These are phyloP conservation scores for Tuberolachnus salignus DNA, from an alignment of 2,888 invertebrate species.

Conservation along the genomic window DNA sequence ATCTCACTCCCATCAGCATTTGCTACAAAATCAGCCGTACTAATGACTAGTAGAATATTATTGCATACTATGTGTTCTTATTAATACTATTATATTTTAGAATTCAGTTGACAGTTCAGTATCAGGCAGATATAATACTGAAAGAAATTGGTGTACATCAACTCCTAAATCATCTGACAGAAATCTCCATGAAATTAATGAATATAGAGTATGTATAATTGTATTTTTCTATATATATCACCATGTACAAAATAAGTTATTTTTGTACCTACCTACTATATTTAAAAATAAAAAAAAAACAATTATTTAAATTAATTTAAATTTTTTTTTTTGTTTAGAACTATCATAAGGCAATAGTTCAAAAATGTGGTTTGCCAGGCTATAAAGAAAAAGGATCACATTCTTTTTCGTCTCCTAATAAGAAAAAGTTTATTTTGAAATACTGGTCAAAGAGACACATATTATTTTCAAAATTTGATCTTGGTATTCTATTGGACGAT, in stretches of 20 bases:
- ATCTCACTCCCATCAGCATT: too few species aligned
- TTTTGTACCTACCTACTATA: too few species aligned
- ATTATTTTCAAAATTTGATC: conserved; percentile 86
- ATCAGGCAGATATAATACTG: not conserved
- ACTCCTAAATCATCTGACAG: not conserved
- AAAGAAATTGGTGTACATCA: not conserved
- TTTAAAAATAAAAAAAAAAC: too few species aligned
- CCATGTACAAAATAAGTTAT: not conserved
- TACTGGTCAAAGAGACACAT: conserved; percentile 92
- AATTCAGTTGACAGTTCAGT: not conserved
- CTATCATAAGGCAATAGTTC: not conserved
- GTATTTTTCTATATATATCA: not conserved
- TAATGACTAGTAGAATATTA: too few species aligned
- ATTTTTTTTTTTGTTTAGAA: conserved; percentile 11
- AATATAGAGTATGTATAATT: not conserved
- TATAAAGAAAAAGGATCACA: not conserved
- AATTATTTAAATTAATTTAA: not conserved
- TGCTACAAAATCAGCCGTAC: too few species aligned
- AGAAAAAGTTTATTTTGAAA: conserved; percentile 63
- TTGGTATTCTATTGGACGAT: conserved; percentile 86
- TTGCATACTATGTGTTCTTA: too few species aligned
- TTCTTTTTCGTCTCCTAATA: not conserved
- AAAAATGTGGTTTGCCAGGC: too few species aligned
- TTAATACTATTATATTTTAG: not conserved
- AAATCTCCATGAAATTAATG: not conserved